These are phyloP conservation scores for Philaethria dido DNA, from an alignment of 2,888 invertebrate species.

Conservation along the genomic window DNA sequence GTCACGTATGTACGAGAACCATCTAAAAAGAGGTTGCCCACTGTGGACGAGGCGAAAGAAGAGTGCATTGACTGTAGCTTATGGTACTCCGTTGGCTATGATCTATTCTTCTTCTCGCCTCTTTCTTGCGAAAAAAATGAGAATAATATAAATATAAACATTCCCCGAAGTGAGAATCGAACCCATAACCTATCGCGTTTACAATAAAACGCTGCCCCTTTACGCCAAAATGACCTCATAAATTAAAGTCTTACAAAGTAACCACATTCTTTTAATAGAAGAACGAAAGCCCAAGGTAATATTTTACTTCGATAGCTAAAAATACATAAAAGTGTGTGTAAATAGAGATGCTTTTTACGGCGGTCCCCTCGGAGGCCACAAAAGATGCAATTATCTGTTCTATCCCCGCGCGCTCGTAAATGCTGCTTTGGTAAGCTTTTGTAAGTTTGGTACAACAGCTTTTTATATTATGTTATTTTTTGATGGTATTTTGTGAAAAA, in stretches of 20 bases:
- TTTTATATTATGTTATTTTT: neutral
- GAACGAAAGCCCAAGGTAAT: neutral
- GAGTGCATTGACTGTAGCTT: no score
- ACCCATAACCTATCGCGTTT: neutral
- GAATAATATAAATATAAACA: neutral
- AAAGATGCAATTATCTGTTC: constrained; percentile 18
- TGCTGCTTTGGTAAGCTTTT: constrained; percentile 1
- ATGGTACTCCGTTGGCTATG: no score
- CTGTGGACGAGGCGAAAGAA: no score
- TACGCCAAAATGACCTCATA: neutral
- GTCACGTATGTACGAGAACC: no score
- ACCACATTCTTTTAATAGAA: neutral
- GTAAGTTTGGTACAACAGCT: neutral
- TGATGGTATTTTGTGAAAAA: neutral
- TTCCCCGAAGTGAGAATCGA: neutral
- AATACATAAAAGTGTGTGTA: constrained; percentile 11
- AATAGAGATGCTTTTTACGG: constrained; percentile 4
- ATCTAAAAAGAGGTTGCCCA: no score
- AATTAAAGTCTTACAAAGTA: no score
- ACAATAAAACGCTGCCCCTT: neutral
- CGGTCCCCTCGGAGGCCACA: constrained; percentile 12
- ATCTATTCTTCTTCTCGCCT: no score
- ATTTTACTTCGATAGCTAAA: neutral
- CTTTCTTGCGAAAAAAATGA: neutral
- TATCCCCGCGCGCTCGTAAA: constrained; percentile 5